Base-by-base conservation (phyloP, 2,113 vertebrate species). In the Percina caprodes region DNA sequence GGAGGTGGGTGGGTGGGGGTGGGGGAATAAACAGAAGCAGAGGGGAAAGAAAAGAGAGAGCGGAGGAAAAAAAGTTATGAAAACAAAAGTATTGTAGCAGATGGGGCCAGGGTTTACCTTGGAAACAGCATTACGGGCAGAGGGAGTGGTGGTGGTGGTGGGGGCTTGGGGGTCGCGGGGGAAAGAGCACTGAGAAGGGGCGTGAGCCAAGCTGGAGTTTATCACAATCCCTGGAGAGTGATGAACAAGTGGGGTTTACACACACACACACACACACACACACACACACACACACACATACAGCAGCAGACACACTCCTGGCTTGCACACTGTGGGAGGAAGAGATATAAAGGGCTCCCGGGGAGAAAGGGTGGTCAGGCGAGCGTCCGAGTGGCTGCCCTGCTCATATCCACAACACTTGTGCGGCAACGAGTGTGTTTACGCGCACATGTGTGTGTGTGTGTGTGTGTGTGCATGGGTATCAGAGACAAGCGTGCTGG, bases 331-430 rank as follows among this genome's bases (percentile, higher is more conserved):
- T 52, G 86, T 76, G 78, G 82, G 85, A 80, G 89, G 87, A 62
- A 76, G 70, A 85, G 82, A 88, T 93, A 94, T 94, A 95, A 93
- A 94, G 90, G 88, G 84, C 86, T 92, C 89, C 77, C 59, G 61
- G 80, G 83, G 89, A 92, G 89, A 83, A 77, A 62, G 77, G 79
- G 80, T 19, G 52, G 65, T 77, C 88, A 93, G 84, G 82, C 78
- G 59, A 85, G 61, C 69, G 73, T 88, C 77, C 11, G 70, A 73
- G 45, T 35, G 48, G 24, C 76, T 18, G 69, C 73, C 56, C 72
- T 48, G 78, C 66, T 83, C 65, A 45, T 70, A 73, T 72, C 74
- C 68, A 77, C 75, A 0, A 30, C 19, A 69, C 46, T n/a, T 70
- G 49, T 54, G 82, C 52, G 10, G 51, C 62, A n/a, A 45, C 10